phyloP scores from a whole-genome alignment of 2,113 vertebrate species.

The Scomber colias region DNA sequence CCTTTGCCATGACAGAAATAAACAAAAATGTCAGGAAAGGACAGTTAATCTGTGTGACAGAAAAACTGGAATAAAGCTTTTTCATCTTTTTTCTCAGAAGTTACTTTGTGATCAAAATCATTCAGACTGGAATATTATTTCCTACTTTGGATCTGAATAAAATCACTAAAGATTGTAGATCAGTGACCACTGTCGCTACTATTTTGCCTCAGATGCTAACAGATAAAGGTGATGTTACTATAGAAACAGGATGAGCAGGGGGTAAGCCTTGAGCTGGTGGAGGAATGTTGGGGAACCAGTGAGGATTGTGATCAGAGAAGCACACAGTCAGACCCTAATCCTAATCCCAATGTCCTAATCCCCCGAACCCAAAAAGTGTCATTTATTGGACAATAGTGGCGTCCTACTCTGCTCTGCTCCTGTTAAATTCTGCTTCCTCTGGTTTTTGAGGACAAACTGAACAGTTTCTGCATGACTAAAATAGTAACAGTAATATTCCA shows the following conservation, averaged over 20 bases:
- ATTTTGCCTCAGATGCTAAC: slow-evolving; percentile 4
- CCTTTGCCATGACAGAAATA: too few relatives aligned
- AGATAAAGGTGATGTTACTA: slow-evolving; percentile 22
- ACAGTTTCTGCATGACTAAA: slow-evolving; percentile 8
- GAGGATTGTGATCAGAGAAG: neutral
- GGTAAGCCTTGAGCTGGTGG: neutral
- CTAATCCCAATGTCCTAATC: neutral
- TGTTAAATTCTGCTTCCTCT: neutral
- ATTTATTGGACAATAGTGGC: neutral
- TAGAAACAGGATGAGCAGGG: slow-evolving; percentile 28
- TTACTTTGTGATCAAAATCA: too few relatives aligned
- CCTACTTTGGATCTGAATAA: neutral
- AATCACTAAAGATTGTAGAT: neutral
- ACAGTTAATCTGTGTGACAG: too few relatives aligned
- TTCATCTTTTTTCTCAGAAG: too few relatives aligned
- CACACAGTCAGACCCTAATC: neutral
- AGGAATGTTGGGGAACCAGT: slow-evolving; percentile 14
- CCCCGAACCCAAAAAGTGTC: neutral
- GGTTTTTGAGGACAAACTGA: neutral
- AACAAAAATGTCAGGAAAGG: too few relatives aligned
- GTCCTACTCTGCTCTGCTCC: neutral
- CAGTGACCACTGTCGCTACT: neutral
- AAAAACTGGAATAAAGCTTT: too few relatives aligned
- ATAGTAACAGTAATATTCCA: slow-evolving; percentile 26
- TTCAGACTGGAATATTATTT: neutral